Evolutionary conservation across 2,888 invertebrate genomes (phyloP).

Genomic region (Phrixothrix hirtus): DNA sequence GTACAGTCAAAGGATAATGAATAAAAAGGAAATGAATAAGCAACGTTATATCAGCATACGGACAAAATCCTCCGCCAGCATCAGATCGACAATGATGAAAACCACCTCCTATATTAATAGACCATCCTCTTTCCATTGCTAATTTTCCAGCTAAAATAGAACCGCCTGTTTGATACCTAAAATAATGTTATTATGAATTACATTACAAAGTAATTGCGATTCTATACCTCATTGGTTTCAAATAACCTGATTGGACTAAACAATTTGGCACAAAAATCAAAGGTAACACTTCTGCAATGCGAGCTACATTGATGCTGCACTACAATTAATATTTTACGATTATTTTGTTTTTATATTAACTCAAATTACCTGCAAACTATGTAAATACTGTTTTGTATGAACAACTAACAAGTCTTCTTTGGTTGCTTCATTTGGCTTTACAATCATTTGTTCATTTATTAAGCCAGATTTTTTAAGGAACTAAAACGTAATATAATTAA

Average conservation of each 20-base stretch:
- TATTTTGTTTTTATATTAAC: background rate
- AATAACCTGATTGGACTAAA: conserved; percentile 73
- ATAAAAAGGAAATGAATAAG: conserved; percentile 70
- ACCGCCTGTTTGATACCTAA: conserved; percentile 77
- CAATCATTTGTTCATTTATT: conserved; percentile 64
- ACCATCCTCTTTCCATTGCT: conserved; percentile 82
- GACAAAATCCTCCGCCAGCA: conserved; percentile 85
- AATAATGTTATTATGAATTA: no score
- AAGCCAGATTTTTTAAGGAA: conserved; percentile 59
- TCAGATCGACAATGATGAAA: conserved; percentile 85
- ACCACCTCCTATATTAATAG: conserved; percentile 89
- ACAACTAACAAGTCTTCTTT: conserved; percentile 74
- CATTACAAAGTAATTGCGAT: no score
- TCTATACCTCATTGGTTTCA: conserved; percentile 75
- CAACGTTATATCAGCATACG: conserved; percentile 87
- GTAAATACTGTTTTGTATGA: conserved; percentile 75
- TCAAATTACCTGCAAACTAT: conserved; percentile 68
- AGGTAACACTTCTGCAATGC: conserved; percentile 77
- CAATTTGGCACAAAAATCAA: conserved; percentile 76
- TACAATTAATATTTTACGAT: conserved; percentile 52
- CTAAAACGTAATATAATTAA: conserved; percentile 32
- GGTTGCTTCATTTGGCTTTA: conserved; percentile 72
- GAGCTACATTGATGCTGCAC: conserved; percentile 81
- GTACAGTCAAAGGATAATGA: conserved; percentile 58
- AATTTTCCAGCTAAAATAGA: conserved; percentile 81